Percentiles rank a stretch among this genome's conserved stretches.
Evolutionary conservation across 1,140 invertebrate species (phyloP).

Genomic region (Drosophila littoralis): DNA sequence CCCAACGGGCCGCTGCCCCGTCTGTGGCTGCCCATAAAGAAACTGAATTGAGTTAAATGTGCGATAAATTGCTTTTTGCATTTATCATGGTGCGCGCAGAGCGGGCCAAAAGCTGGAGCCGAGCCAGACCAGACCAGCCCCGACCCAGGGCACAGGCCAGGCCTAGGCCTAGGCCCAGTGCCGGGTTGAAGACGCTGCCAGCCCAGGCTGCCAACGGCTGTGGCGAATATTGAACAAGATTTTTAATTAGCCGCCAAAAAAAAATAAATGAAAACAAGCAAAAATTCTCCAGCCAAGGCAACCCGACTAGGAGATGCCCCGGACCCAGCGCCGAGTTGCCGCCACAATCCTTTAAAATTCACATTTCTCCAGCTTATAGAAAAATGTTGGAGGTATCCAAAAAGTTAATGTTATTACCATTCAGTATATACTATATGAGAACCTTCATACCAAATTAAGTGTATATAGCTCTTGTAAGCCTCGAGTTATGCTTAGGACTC

Average conservation of each 20-base stretch:
- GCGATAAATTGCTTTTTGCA: slow-evolving; percentile 84
- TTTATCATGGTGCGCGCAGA: slow-evolving; percentile 68
- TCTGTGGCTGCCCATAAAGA: slow-evolving; percentile 64
- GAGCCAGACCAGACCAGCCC: slow-evolving; percentile 39
- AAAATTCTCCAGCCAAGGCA: not conserved
- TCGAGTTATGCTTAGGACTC: too few species aligned
- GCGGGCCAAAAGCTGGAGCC: slow-evolving; percentile 46
- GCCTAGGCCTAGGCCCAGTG: slow-evolving; percentile 10
- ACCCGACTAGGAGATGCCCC: not conserved
- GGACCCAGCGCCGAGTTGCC: too few species aligned
- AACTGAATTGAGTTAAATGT: slow-evolving; percentile 83
- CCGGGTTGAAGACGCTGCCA: slow-evolving; percentile 17
- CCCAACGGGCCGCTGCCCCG: not conserved
- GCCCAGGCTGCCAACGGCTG: slow-evolving; percentile 36
- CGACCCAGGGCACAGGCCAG: slow-evolving; percentile 26
- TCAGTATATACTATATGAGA: too few species aligned
- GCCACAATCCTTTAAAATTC: not conserved
- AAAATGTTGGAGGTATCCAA: too few species aligned
- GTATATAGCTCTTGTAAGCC: too few species aligned
- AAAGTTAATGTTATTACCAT: too few species aligned
- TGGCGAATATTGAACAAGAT: slow-evolving; percentile 80
- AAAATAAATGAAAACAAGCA: not conserved
- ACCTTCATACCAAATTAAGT: too few species aligned
- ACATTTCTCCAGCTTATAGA: too few species aligned
- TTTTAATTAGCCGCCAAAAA: slow-evolving; percentile 78